Evolutionary conservation across 2,797 vertebrate genomes (phyloP), one percentile per base, ranked within the genome.

Genomic region (Pseudochirops corinnae): DNA sequence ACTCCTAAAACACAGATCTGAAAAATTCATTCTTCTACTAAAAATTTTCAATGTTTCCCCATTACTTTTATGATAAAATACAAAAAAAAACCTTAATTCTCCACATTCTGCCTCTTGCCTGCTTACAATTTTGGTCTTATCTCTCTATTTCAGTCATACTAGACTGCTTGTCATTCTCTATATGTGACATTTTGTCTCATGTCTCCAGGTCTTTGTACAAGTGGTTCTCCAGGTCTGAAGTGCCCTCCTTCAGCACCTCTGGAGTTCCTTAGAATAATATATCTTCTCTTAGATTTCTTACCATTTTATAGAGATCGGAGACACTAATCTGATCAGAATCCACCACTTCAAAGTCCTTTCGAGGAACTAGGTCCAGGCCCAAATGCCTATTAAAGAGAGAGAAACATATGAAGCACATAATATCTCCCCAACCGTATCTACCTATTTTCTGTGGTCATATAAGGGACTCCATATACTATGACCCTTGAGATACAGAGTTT

Each of bases 271-370:
- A 82, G 67, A 82, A 39, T 74, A n/a, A 46, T 74, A 53, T 60
- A 60, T 31, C 21, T 91, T 94, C 46, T 90, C 24, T 96, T n/a
- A 62, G 39, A 92, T 95, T 97, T 98, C 99, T 99, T 98, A 99
- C 99, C 99, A 99, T 99, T 99, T 99, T 99, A 98, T 99, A 99
- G 93, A 99, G 99, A 97, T 99, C 99, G 56, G 99, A 99, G 96
- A 99, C 99, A 93, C 99, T 99, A 99, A 99, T 99, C 98, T 99
- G 99, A 98, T 99, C 99, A 6, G 99, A 99, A 98, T 99, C 99
- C 98, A 99, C 99, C 98, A 99, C 99, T 98, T 99, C 99, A 98
- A 99, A 99, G 98, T 99, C 99, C 98, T 99, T 99, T 94, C 99
- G 99, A 96, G 99, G 99, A 96, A 99, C 99, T 94, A 99, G 99